phyloP scores from a whole-genome alignment of 2,888 invertebrate species.

The Danaus chrysippus region DNA sequence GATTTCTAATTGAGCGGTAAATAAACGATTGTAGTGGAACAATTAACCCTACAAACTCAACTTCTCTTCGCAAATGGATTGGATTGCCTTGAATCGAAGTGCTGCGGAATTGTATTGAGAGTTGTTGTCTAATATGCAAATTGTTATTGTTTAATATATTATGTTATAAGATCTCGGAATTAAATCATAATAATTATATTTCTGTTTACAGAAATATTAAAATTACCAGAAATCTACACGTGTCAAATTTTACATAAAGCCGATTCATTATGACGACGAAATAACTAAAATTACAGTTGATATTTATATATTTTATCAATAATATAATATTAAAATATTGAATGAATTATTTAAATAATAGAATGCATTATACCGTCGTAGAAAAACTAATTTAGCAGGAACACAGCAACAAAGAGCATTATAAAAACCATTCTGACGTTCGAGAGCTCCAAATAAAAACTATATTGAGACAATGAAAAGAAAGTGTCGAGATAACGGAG shows the following conservation, averaged over 20 bases:
- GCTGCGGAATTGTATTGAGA: slow-evolving; percentile 41
- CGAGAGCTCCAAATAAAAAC: slow-evolving; percentile 33
- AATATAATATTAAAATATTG: no score
- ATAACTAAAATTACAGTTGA: no score
- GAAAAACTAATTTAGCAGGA: slow-evolving; percentile 15
- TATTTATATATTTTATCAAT: no score
- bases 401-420: slow-evolving; percentile 28
- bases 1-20: slow-evolving; percentile 8
- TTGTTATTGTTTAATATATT: neutral
- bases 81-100: slow-evolving; percentile 63
- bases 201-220: neutral
- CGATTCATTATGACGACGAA: no score
- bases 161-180: neutral
- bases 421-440: slow-evolving; percentile 29
- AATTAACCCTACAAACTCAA: slow-evolving; percentile 67
- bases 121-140: slow-evolving; percentile 6
- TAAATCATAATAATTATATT: neutral
- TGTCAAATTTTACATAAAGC: neutral
- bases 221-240: neutral
- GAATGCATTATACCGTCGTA: slow-evolving; percentile 5
- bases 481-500: slow-evolving; percentile 44
- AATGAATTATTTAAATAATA: slow-evolving; percentile 2
- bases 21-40: slow-evolving; percentile 44
- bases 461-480: slow-evolving; percentile 44
- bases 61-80: slow-evolving; percentile 72